Evolutionary conservation across 2,113 vertebrate genomes (phyloP), one percentile per base, ranked within the genome.

Genomic region (Triplophysa dalaica): DNA sequence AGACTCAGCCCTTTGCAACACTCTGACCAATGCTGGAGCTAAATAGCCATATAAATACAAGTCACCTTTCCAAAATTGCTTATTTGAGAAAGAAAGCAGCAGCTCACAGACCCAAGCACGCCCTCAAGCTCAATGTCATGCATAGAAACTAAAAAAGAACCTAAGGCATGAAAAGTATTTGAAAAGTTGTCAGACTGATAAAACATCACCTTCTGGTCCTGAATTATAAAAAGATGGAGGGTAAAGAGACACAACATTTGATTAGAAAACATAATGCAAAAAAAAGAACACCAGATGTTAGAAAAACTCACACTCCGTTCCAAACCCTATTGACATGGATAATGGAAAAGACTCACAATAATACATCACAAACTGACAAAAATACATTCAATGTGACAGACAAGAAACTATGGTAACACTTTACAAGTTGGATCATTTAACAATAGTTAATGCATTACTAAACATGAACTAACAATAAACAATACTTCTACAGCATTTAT

Each of bases 141-240:
- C 61, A 79, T 70, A 38, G 41, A 82, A 79, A 77, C 29, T 13
- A 43, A 41, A 45, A 56, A 70, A 79, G 74, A 66, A 38, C 41
- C 24, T 33, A 61, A 67, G 62, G 14, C 26, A 61, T 61, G 33
- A 72, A 64, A 43, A 81, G 63, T 22, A 64, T 65, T 56, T 48
- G 41, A 29, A 78, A 60, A 43, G 22, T 24, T 58, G 69, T 43
- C 63, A 64, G 65, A 81, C 52, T 86, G 91, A 81, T 85, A 82
- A 81, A 85, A 63, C 78, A 90, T 98, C 96, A 99, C 98, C 98
- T 98, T 94, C 84, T 97, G 92, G 85, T 98, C 98, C 98, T 98
- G 92, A 86, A 83, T 80, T 84, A 88, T 65, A 94, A 85, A 90
- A 87, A 92, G 88, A 89, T 88, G 87, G 80, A 58, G 29, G 79